phyloP scores from a whole-genome alignment of 2,888 invertebrate species.

The Eustalomyia histrio region DNA sequence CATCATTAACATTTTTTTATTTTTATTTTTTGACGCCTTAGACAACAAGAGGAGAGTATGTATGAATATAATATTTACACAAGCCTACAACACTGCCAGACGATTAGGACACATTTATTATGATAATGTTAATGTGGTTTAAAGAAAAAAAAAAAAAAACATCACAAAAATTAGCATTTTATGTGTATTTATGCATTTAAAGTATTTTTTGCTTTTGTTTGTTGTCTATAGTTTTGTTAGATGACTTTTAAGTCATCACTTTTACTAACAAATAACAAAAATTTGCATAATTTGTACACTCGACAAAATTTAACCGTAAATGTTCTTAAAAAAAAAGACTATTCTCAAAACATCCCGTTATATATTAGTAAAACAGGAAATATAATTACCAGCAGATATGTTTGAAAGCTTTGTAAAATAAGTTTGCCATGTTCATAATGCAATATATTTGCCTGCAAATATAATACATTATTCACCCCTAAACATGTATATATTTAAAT shows the following conservation, averaged over 20 bases:
- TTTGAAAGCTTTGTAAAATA: no score
- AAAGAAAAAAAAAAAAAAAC: neutral
- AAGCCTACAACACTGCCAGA: slow-evolving; percentile 21
- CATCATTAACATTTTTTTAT: slow-evolving; percentile 35
- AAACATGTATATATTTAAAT: no score
- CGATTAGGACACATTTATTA: slow-evolving; percentile 27
- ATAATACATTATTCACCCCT: no score
- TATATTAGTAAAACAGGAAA: no score
- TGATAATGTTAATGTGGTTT: slow-evolving; percentile 20
- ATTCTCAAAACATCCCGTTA: no score
- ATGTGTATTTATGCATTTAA: slow-evolving; percentile 28
- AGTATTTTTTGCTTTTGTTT: slow-evolving; percentile 1
- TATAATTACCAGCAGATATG: no score
- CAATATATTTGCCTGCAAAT: no score
- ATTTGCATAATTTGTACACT: slow-evolving; percentile 38
- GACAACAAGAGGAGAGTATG: slow-evolving; percentile 22
- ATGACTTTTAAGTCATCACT: slow-evolving; percentile 11
- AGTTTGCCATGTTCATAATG: no score
- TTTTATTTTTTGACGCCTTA: slow-evolving; percentile 23
- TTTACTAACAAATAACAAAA: neutral
- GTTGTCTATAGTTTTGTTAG: slow-evolving; percentile 7
- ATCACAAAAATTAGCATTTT: slow-evolving; percentile 27
- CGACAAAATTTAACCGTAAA: no score
- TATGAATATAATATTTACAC: slow-evolving; percentile 1
- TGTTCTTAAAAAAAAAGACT: no score